Base-by-base conservation (phyloP, 2,797 vertebrate species). In the Parauchenoglanis ngamensis region DNA sequence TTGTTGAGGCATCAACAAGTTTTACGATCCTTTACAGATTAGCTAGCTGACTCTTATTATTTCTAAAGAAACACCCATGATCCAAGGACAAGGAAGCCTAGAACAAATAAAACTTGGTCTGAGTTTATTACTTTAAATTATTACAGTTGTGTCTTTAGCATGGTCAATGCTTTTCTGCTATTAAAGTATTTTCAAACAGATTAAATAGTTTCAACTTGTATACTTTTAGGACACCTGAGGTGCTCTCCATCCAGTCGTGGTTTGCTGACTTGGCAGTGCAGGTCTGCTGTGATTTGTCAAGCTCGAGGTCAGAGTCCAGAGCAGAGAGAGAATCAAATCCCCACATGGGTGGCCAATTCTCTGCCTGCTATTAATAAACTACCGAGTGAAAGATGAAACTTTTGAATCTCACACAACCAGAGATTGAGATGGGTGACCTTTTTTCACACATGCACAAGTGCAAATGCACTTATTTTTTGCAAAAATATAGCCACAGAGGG, bases 341-440 rank as follows among this genome's bases (percentile, higher is more conserved):
- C 88, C 89, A 91, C 92, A 93, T 91, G 91, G 92, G 89, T 88
- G 91, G 92, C 91, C 91, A 91, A 87, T 86, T 81, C 28, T 88
- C 89, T 92, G 92, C 93, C 92, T 95, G 92, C 93, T 95, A 95
- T 92, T 93, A 94, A 93, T 95, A 95, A 93, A 85, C 85, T 85
- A 83, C 85, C 75, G 85, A 88, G 90, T 85, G 91, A 92, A 93
- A 91, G 89, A 86, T 80, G 91, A 93, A 89, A 89, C 87, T 76
- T 65, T 83, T 82, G 91, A 91, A 89, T 89, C 86, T 78, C 46
- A 56, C 57, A 73, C 57, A 61, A 76, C 70, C 85, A 86, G 76
- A 82, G 87, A 68, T 76, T 49, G 77, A 85, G 88, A 86, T 86
- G 89, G 56, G 49, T 91, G 89, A 90, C 90, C 78, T 87, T 88